A percentile compares a stretch with the other conserved stretches of the same genome.
Conservation (phyloP, 2,113 vertebrate species). For the Capreolus pygargus region DNA sequence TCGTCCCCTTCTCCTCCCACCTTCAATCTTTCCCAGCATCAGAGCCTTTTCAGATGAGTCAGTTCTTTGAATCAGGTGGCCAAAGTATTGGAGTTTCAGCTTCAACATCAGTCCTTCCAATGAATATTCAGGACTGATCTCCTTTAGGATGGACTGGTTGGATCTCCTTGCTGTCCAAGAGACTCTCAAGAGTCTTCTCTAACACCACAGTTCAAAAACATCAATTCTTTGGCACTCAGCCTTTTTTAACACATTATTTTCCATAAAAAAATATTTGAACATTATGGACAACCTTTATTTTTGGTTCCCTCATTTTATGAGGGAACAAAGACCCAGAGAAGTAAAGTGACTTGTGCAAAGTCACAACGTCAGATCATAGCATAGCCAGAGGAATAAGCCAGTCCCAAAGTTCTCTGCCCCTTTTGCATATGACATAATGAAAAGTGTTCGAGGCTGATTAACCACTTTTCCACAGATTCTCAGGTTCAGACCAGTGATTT, state of each 20-base stretch:
- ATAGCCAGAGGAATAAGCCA: not conserved
- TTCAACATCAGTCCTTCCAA: not conserved
- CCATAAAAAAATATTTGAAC: not conserved
- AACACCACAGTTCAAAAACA: not conserved
- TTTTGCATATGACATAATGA: not conserved
- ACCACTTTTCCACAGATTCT: not conserved
- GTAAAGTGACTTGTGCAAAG: not conserved
- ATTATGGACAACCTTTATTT: not conserved
- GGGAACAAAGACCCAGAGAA: not conserved
- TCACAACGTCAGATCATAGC: not conserved
- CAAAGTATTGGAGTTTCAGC: not conserved
- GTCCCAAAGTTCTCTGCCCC: not conserved
- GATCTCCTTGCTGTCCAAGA: not conserved
- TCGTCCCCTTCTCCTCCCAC: accelerated
- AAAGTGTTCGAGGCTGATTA: not conserved
- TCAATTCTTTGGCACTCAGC: not conserved
- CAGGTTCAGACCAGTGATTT: not conserved
- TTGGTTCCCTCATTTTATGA: not conserved
- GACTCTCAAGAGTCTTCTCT: not conserved
- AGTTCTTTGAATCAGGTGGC: not conserved
- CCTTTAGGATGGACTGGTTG: not conserved
- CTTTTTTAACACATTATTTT: not conserved
- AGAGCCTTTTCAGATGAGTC: not conserved
- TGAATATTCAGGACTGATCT: accelerated
- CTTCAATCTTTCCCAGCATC: not conserved